Conservation (phyloP, 2,113 vertebrate genomes). For the Brachyhypopomus occidentalis region DNA sequence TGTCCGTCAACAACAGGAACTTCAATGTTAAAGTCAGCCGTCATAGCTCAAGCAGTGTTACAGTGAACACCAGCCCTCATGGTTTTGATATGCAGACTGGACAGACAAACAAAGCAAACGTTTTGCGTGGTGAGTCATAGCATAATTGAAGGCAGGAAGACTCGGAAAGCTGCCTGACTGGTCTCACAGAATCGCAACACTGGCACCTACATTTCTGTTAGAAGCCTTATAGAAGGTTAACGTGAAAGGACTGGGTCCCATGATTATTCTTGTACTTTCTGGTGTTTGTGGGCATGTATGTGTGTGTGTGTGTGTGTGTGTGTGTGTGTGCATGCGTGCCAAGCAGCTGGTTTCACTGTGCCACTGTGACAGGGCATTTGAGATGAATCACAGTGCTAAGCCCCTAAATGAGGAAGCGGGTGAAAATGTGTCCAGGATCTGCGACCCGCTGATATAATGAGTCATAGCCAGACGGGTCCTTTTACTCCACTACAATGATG, state of each 20-base stretch:
- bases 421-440: constrained; percentile 5
- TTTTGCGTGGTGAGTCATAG: constrained; percentile 31
- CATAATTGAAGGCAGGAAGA: background rate
- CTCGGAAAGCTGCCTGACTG: constrained; percentile 14
- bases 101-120: background rate
- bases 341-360: background rate
- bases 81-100: background rate
- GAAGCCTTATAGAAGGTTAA: background rate
- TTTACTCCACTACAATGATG: background rate
- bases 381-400: background rate
- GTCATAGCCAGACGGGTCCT: constrained; percentile 16
- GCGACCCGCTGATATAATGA: constrained; percentile 13
- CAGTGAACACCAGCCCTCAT: background rate
- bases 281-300: background rate
- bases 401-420: constrained; percentile 22
- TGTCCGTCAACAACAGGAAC: background rate
- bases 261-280: too few relatives aligned
- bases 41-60: background rate
- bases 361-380: constrained; percentile 3
- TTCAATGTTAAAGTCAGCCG: background rate
- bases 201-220: background rate
- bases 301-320: too few relatives aligned
- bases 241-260: too few relatives aligned
- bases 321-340: background rate
- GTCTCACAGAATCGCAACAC: background rate